Percentiles rank a stretch among this genome's conserved stretches.
Evolutionary conservation across 2,888 invertebrate species (phyloP).

Genomic region (Drosophila aldrichi): DNA sequence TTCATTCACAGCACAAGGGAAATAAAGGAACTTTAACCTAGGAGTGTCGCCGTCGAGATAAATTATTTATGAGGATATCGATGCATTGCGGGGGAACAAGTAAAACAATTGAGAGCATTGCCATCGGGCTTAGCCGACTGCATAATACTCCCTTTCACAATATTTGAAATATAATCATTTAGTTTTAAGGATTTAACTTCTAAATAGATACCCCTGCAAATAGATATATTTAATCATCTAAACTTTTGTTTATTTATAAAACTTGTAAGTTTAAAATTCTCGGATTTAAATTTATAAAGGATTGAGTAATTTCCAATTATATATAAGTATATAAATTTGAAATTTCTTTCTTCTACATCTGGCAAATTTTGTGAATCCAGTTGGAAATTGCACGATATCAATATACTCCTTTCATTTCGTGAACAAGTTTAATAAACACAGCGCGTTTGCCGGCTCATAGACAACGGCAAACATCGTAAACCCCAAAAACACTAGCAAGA

Average conservation of each 20-base stretch:
- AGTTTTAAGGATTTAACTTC: background rate
- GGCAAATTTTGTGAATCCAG: background rate
- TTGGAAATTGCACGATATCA: background rate
- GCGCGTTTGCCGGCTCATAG: slow-evolving; percentile 27
- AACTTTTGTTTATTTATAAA: no score
- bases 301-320: background rate
- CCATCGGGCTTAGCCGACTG: background rate
- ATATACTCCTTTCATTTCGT: background rate
- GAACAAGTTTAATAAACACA: no score
- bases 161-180: background rate
- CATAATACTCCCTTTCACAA: background rate
- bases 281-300: no score
- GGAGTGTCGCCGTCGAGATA: slow-evolving; percentile 30
- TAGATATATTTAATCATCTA: no score
- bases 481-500: slow-evolving; percentile 42
- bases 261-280: no score
- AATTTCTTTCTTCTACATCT: no score
- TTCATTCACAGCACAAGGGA: background rate
- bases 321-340: no score
- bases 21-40: slow-evolving; percentile 16
- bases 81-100: slow-evolving; percentile 19
- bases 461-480: slow-evolving; percentile 59
- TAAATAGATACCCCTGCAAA: no score
- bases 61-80: slow-evolving; percentile 52
- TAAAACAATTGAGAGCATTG: slow-evolving; percentile 35